Conservation (phyloP, 2,888 invertebrate species). For the Salticus scenicus region DNA sequence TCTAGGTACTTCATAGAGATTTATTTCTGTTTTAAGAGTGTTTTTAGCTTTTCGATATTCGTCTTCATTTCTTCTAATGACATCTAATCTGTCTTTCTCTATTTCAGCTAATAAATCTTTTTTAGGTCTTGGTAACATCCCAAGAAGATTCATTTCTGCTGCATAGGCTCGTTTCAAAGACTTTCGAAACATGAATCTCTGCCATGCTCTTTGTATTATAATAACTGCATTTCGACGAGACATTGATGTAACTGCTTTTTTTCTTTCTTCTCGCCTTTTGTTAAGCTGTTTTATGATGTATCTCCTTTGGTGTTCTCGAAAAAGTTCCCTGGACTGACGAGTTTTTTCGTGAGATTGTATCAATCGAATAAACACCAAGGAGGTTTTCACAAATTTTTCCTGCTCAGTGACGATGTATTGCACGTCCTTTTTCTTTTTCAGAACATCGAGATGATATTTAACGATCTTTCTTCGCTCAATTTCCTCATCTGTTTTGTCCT, state of each 20-base stretch:
- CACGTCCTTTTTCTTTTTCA: not conserved
- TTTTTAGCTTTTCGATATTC: conserved; percentile 32
- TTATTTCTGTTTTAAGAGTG: conserved; percentile 14
- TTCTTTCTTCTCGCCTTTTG: not conserved
- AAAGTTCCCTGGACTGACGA: conserved; percentile 7
- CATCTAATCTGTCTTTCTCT: conserved; percentile 9
- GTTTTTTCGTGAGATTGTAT: conserved; percentile 45
- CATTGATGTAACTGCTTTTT: not conserved
- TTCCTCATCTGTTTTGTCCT: not conserved
- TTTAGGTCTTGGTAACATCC: not conserved
- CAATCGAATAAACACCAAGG: conserved; percentile 23
- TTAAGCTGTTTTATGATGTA: not conserved
- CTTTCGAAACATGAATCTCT: conserved; percentile 13
- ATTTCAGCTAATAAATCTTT: not conserved
- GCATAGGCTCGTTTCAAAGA: not conserved
- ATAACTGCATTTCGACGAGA: conserved; percentile 11
- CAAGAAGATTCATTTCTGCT: conserved; percentile 16
- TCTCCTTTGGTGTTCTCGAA: conserved; percentile 11
- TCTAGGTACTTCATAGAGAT: conserved; percentile 10
- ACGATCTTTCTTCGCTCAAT: not conserved
- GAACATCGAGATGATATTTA: not conserved
- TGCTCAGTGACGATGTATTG: conserved; percentile 12
- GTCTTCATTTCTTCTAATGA: conserved; percentile 36
- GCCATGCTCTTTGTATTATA: conserved; percentile 46
- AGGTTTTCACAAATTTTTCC: conserved; percentile 24